Evolutionary conservation across 2,888 invertebrate genomes (phyloP), one percentile per base, ranked within the genome.

Genomic region (Thysanoteuthis rhombus): DNA sequence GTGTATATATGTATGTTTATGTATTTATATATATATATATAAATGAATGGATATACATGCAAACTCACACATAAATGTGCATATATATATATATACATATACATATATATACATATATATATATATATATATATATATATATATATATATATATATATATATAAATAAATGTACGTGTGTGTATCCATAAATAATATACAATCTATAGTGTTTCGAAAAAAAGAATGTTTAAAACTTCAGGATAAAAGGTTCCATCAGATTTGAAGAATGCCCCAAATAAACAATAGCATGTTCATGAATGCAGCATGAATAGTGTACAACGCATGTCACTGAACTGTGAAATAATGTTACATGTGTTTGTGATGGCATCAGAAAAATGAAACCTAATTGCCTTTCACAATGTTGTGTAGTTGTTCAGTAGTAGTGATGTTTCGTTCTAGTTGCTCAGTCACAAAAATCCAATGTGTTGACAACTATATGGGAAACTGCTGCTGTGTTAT

Each of bases 71-170:
- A 93, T 39, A 93, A 32, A 93, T 28, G 39, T 28, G 89, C 16
- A 93, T 89, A 93, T 40, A 93, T 32, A 93, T 75, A 89, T 39
- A 40, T 32, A 89, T 52, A 93, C 36, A 89, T 39, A 75, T 52
- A 93, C 40, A 89, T 42, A 89, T 40, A 89, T 75, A 93, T 22
- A 93, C n/a, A 93, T 42, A 39, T 89, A 40, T 39, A 32, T 89
- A n/a, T 89, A 89, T 93, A 89, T 75, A 32, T 75, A 40, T 40
- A 25, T 75, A 32, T 32, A 32, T 39, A 5, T 93, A 0, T 93
- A 28, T 32, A n/a, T 93, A 19, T 93, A 6, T 93, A 40, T 89
- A 2, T 42, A 42, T 89, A 42, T 93, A 28, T 8, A n/a, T 89
- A 2, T 45, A 19, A 1, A 42, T 92, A 32, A 19, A 12, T 92